phyloP scores from a whole-genome alignment of 2,888 invertebrate species.

The Pseudanteris insignis region DNA sequence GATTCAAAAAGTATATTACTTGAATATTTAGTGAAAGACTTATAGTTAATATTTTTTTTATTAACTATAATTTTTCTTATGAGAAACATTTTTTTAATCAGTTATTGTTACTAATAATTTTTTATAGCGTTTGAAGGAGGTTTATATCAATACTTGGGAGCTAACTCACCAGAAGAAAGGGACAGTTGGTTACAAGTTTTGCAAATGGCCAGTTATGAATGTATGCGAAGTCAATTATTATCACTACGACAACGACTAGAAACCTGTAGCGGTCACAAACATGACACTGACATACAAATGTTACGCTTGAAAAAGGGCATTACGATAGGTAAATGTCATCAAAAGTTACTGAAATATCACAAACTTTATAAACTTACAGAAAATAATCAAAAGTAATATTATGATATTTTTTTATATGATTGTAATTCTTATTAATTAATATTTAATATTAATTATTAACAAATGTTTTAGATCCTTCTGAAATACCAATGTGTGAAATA shows the following conservation, averaged over 20 bases:
- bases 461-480: conserved; percentile 80
- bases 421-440: too few relatives aligned
- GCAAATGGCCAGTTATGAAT: conserved; percentile 84
- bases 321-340: conserved; percentile 70
- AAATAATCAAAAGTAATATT: neutral
- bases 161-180: conserved; percentile 82
- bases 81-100: too few relatives aligned
- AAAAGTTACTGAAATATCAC: neutral
- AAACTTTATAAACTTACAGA: too few relatives aligned
- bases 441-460: too few relatives aligned
- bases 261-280: conserved; percentile 71
- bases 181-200: conserved; percentile 87
- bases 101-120: neutral
- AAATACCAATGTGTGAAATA: conserved; percentile 86
- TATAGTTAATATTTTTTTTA: too few relatives aligned
- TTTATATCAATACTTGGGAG: conserved; percentile 81
- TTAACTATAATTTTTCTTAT: too few relatives aligned
- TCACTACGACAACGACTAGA: conserved; percentile 74
- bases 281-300: conserved; percentile 75
- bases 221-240: conserved; percentile 78
- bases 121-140: conserved; percentile 83
- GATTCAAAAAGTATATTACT: neutral
- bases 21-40: neutral
- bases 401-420: too few relatives aligned
- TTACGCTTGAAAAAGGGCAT: conserved; percentile 77